A percentile compares a stretch with the other conserved stretches of the same genome.
These are phyloP conservation scores for Caenorhabditis zanzibari DNA, from an alignment of 2,888 invertebrate species.

Conservation along the genomic window DNA sequence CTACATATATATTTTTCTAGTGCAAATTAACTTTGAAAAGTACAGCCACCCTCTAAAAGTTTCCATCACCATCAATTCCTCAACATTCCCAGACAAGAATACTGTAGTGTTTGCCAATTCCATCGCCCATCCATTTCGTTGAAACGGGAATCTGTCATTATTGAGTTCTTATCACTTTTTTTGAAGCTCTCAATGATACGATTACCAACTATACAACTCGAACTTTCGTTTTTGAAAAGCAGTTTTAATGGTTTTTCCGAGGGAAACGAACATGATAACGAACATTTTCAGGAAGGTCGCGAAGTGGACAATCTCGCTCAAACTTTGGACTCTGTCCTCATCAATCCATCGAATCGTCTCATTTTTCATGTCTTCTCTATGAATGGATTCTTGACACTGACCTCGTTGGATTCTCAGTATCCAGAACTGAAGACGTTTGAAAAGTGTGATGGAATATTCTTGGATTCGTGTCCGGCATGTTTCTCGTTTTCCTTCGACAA, in stretches of 20 bases:
- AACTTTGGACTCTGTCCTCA: constrained; percentile 31
- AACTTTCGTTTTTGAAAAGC: background rate
- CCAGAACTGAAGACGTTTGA: constrained; percentile 51
- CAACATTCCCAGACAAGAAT: background rate
- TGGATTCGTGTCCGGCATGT: constrained; percentile 56
- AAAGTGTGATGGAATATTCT: constrained; percentile 59
- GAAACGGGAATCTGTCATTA: background rate
- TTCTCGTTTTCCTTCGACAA: constrained; percentile 24
- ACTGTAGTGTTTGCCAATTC: background rate
- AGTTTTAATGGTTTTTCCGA: background rate
- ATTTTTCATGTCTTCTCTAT: constrained; percentile 53
- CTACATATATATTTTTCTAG: too few relatives aligned
- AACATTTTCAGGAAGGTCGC: constrained; percentile 42
- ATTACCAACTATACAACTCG: background rate
- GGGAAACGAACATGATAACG: background rate
- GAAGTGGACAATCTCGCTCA: constrained; percentile 44
- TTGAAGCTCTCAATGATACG: background rate
- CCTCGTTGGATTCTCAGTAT: constrained; percentile 45
- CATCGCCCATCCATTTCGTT: background rate
- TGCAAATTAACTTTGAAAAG: too few relatives aligned
- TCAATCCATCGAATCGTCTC: constrained; percentile 41
- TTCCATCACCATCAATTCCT: too few relatives aligned
- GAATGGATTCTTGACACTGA: constrained; percentile 55
- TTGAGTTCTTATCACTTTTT: background rate
- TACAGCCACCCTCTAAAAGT: too few relatives aligned